A percentile compares a stretch with the other conserved stretches of the same genome.
Conservation (phyloP, 2,888 invertebrate species). For the Heliothis peltigera region DNA sequence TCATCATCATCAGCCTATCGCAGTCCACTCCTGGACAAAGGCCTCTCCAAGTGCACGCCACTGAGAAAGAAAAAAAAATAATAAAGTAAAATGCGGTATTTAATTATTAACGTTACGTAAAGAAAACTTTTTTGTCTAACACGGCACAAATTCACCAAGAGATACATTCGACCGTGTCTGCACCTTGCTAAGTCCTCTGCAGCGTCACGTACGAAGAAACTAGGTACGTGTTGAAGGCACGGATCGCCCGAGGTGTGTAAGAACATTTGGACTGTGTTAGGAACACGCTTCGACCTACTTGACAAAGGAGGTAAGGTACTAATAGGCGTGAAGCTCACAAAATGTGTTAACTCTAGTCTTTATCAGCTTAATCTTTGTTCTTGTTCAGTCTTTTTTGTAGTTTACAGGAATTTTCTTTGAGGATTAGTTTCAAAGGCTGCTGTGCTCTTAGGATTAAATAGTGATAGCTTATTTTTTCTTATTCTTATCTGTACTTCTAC, state of each 20-base stretch:
- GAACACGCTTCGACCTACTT: slow-evolving; percentile 34
- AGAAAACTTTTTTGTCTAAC: neutral
- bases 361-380: slow-evolving; percentile 1
- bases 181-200: slow-evolving; percentile 38
- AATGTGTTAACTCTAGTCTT: neutral
- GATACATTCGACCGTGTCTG: slow-evolving; percentile 24
- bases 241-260: slow-evolving; percentile 39
- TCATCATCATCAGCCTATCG: no score
- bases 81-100: no score
- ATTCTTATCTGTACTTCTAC: no score
- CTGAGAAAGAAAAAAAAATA: no score
- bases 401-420: slow-evolving; percentile 1
- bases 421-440: no score
- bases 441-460: no score
- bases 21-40: no score
- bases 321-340: slow-evolving; percentile 24
- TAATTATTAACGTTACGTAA: no score
- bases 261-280: slow-evolving; percentile 40
- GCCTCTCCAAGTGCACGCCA: no score
- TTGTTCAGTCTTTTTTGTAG: neutral
- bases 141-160: slow-evolving; percentile 11
- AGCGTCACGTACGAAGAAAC: slow-evolving; percentile 52
- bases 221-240: slow-evolving; percentile 52
- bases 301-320: slow-evolving; percentile 28
- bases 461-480: no score